Conservation (phyloP, 2,113 vertebrate genomes). For the Capra hircus region DNA sequence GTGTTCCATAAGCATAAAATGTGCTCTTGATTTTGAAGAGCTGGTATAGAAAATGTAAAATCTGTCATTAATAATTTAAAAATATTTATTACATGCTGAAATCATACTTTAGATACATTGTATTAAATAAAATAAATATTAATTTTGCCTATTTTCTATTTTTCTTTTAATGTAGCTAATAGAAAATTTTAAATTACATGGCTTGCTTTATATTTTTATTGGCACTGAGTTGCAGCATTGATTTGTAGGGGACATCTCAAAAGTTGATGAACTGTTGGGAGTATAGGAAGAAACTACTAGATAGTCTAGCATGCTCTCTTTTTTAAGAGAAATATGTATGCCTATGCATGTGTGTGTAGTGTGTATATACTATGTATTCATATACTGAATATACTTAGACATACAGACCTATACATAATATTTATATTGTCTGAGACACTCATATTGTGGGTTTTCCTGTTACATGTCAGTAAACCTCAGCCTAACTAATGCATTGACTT, state of each 20-base stretch:
- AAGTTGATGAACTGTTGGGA: not conserved
- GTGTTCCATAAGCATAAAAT: not conserved
- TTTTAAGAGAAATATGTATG: not conserved
- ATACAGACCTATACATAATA: not conserved
- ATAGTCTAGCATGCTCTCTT: not conserved
- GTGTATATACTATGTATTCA: not conserved
- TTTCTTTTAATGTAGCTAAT: not conserved
- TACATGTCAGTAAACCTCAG: constrained; percentile 24
- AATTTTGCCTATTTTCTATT: not conserved
- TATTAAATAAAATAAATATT: not conserved
- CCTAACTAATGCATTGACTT: constrained; percentile 35
- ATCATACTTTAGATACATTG: not conserved
- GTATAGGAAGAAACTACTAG: not conserved
- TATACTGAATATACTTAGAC: not conserved
- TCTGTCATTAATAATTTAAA: not conserved
- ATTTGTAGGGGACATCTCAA: not conserved
- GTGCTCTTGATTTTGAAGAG: not conserved
- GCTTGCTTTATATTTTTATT: not conserved
- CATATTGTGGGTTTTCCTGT: not conserved
- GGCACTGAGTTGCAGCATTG: not conserved
- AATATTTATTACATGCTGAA: not conserved
- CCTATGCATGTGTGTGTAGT: not conserved
- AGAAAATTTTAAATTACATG: not conserved
- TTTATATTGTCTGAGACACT: not conserved
- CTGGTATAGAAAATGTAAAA: not conserved